Conservation (phyloP, 2,797 vertebrate species). For the Catamblyrhynchus diadema region DNA sequence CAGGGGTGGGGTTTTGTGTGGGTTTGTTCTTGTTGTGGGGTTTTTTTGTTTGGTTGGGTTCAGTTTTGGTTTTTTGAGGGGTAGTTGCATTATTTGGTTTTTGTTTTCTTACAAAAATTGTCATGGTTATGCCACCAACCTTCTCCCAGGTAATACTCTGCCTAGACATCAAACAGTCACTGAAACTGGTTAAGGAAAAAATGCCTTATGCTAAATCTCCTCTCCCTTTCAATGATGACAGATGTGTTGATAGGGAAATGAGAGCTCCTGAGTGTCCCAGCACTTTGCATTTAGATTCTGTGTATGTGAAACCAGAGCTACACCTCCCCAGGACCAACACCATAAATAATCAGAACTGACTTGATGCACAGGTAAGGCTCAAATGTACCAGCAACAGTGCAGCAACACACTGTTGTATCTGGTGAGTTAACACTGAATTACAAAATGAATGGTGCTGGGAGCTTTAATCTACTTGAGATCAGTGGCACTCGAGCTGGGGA, state of each 20-base stretch:
- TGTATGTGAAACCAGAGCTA: neutral
- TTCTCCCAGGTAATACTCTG: neutral
- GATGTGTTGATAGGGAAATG: constrained; percentile 18
- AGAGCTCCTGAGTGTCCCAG: neutral
- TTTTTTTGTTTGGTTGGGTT: neutral
- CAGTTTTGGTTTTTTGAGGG: neutral
- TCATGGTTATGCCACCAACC: neutral
- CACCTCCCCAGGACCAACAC: neutral
- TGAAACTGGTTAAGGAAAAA: constrained; percentile 1
- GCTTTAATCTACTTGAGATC: neutral
- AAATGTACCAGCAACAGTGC: neutral
- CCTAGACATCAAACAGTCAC: neutral
- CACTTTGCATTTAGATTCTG: constrained; percentile 7
- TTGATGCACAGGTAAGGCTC: neutral
- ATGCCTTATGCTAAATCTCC: neutral
- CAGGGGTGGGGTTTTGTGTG: accelerated
- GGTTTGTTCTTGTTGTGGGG: accelerated
- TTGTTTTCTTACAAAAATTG: neutral
- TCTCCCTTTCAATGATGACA: neutral
- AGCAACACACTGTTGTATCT: neutral
- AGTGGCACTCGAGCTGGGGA: neutral
- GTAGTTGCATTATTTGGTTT: neutral
- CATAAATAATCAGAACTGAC: constrained; percentile 7
- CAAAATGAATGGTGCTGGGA: neutral
- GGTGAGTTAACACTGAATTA: neutral